Evolutionary conservation across 2,888 invertebrate species (phyloP).

Genomic region (Dynastes grantii): DNA sequence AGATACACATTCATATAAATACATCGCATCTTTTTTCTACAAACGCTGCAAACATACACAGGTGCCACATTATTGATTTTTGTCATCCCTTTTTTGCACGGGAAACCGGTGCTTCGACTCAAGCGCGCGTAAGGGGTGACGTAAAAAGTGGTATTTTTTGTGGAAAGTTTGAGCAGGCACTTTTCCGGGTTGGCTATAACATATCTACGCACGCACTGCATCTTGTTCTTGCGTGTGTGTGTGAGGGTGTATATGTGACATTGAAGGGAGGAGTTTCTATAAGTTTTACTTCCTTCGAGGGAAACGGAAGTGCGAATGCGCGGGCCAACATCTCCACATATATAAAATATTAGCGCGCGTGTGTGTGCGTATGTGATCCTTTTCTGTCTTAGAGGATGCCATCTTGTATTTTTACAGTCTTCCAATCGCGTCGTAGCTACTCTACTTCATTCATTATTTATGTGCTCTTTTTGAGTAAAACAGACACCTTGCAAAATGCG

Average conservation of each 20-base stretch:
- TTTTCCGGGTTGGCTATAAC: slow-evolving; percentile 46
- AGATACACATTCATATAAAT: not conserved
- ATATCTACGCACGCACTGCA: slow-evolving; percentile 48
- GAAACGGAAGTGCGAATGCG: slow-evolving; percentile 58
- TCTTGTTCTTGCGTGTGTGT: slow-evolving; percentile 11
- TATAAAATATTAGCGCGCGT: slow-evolving; percentile 49
- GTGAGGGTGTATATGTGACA: slow-evolving; percentile 43
- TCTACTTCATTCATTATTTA: slow-evolving; percentile 43
- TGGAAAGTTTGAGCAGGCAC: slow-evolving; percentile 29
- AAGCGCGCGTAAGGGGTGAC: slow-evolving; percentile 28
- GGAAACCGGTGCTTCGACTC: slow-evolving; percentile 13
- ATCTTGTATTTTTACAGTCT: slow-evolving; percentile 54
- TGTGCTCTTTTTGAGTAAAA: slow-evolving; percentile 2
- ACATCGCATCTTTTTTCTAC: not conserved
- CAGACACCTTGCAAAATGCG: not conserved
- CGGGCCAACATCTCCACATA: slow-evolving; percentile 57
- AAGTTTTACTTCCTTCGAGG: slow-evolving; percentile 57
- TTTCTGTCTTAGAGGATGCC: slow-evolving; percentile 55
- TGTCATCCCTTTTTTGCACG: slow-evolving; percentile 43
- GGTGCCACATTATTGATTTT: slow-evolving; percentile 46
- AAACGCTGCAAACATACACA: slow-evolving; percentile 30
- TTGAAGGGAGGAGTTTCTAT: slow-evolving; percentile 58
- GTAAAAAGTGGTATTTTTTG: slow-evolving; percentile 23
- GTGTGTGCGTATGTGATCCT: slow-evolving; percentile 48
- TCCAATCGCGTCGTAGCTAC: slow-evolving; percentile 44